phyloP scores from a whole-genome alignment of 1,140 invertebrate genomes.

The Drosophila kanapiae region DNA sequence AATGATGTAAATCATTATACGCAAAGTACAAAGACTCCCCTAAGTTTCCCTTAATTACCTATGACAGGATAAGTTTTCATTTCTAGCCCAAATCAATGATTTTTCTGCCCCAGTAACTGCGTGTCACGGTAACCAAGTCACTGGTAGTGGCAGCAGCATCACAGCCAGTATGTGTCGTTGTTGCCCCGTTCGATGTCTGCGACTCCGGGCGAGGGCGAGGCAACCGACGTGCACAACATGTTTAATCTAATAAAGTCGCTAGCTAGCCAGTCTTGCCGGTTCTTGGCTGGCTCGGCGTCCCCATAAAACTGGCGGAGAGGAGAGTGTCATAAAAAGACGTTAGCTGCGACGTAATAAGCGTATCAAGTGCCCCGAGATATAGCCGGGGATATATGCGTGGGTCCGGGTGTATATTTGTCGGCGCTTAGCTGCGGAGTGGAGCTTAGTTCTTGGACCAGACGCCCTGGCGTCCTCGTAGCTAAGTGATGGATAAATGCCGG shows the following conservation, averaged over 20 bases:
- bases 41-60: too few species aligned
- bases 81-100: neutral
- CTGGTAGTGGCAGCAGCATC: slow-evolving; percentile 5
- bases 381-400: slow-evolving; percentile 19
- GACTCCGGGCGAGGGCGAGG: slow-evolving; percentile 12
- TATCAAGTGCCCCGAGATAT: slow-evolving; percentile 72
- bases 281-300: slow-evolving; percentile 18
- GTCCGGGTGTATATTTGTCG: slow-evolving; percentile 18
- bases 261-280: slow-evolving; percentile 46
- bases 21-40: too few species aligned
- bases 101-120: neutral
- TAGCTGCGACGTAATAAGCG: slow-evolving; percentile 77
- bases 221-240: slow-evolving; percentile 74
- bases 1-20: too few species aligned
- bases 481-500: slow-evolving; percentile 81
- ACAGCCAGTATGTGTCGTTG: slow-evolving; percentile 1
- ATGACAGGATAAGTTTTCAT: too few species aligned
- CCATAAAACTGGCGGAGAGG: slow-evolving; percentile 59
- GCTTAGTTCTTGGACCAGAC: slow-evolving; percentile 56
- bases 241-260: slow-evolving; percentile 82
- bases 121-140: slow-evolving; percentile 19
- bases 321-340: slow-evolving; percentile 71
- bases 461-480: slow-evolving; percentile 59
- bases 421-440: slow-evolving; percentile 38
- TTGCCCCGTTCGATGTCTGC: slow-evolving; percentile 11